Evolutionary conservation across 2,113 vertebrate species (phyloP).

Genomic region (Cepphus grylle): DNA sequence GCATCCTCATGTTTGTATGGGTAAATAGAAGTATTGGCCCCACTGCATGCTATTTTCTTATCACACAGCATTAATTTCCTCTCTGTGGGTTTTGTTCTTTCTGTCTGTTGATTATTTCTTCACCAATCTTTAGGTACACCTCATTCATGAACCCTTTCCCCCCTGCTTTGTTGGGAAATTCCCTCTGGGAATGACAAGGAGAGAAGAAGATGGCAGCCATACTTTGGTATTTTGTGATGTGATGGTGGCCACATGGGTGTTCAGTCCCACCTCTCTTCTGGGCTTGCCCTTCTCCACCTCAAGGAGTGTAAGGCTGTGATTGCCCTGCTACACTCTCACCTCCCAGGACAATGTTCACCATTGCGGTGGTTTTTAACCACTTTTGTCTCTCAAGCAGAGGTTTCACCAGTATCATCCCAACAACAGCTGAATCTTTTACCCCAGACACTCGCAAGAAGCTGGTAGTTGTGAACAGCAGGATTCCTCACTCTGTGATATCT

Average conservation of each 20-base stretch:
- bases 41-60: not conserved
- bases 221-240: not conserved
- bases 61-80: not conserved
- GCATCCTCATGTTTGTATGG: fast-evolving
- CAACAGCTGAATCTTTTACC: not conserved
- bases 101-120: not conserved
- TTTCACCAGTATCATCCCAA: not conserved
- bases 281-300: not conserved
- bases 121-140: not conserved
- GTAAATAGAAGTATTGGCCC: not conserved
- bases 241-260: fast-evolving
- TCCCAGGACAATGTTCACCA: not conserved
- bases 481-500: not conserved
- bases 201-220: not conserved
- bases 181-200: not conserved
- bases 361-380: not conserved
- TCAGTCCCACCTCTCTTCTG: not conserved
- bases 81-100: not conserved
- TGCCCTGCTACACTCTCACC: not conserved
- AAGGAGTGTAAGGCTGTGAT: not conserved
- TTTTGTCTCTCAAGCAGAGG: not conserved
- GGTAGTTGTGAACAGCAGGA: not conserved
- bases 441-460: not conserved
- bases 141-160: not conserved
- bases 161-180: not conserved